Evolutionary conservation across 2,113 vertebrate species (phyloP), one percentile per base, ranked within the genome.

Genomic region (Emydura subglobosa): DNA sequence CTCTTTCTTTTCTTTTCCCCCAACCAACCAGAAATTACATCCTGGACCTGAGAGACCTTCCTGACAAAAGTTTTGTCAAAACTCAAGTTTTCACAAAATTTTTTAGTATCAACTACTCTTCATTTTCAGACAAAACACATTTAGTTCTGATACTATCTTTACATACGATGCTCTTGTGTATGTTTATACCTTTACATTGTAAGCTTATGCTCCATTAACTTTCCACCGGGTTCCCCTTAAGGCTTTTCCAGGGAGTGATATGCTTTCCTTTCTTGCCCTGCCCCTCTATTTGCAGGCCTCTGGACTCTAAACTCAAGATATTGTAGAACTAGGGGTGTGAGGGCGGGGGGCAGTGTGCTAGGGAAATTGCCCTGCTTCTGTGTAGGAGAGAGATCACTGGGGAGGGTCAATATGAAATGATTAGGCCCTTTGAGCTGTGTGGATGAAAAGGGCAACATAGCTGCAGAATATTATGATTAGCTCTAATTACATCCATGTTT

Each of bases 401-500:
- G 34, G 61, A 68, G 34, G 17, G 17, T n/a, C 34, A 25, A 44
- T 53, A 55, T 5, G 8, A 95, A 87, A 82, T 55, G 82, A 55
- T 91, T 76, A 7, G 21, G 14, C 39, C 51, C 68, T 78, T 87
- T 83, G 79, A 87, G 27, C 82, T 86, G 22, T 29, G 2, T 39
- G 9, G 31, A 4, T 2, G 27, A 39, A 65, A 81, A 61, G 11
- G 0, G 79, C 85, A 42, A 6, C n/a, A 87, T 3, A 14, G 24
- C 27, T 85, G 81, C 31, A 82, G 51, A 82, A 79, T 76, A 89
- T 24, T 50, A 10, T 50, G 54, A 89, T 84, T 84, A 39, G 85
- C 17, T 86, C 5, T 51, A 94, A 76, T 44, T 82, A 39, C 0
- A 76, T 47, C 74, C 24, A 7, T 89, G 24, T 1, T 74, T 82